A percentile compares a stretch with the other conserved stretches of the same genome.
phyloP scores from a whole-genome alignment of 2,113 vertebrate genomes.

The Catagonus wagneri region DNA sequence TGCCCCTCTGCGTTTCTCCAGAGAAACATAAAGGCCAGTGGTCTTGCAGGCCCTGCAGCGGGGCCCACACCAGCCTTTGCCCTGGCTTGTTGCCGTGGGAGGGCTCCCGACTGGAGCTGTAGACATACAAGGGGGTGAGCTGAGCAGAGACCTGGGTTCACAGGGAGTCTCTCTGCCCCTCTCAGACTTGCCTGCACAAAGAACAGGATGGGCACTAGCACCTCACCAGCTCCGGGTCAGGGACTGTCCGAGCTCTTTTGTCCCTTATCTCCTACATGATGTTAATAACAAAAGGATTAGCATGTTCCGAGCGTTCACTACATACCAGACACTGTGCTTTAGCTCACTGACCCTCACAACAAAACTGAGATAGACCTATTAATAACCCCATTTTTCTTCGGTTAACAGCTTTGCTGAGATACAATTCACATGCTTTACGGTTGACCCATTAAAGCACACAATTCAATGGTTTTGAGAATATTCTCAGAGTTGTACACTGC shows the following conservation, averaged over 20 bases:
- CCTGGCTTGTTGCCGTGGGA: background rate
- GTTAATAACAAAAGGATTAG: conserved; percentile 49
- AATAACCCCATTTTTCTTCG: conserved; percentile 1
- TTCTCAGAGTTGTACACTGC: background rate
- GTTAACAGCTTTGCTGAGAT: conserved; percentile 29
- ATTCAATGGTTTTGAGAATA: background rate
- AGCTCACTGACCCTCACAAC: conserved; percentile 26
- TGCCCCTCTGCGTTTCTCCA: background rate
- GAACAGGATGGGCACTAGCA: background rate
- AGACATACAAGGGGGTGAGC: background rate
- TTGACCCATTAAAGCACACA: background rate
- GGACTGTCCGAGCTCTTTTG: background rate
- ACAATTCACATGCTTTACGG: background rate
- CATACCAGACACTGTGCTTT: background rate
- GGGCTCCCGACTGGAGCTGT: background rate
- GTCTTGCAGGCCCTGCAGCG: background rate
- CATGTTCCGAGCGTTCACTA: conserved; percentile 12
- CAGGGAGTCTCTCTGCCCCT: background rate
- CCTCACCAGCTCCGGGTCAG: background rate
- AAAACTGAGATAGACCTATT: conserved; percentile 26
- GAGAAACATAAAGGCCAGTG: background rate
- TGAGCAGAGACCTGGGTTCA: background rate
- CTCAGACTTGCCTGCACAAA: background rate
- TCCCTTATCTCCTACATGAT: background rate
- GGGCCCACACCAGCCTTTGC: background rate